These are phyloP conservation scores for Chionis minor DNA, from an alignment of 2,113 vertebrate genomes.

Conservation along the genomic window DNA sequence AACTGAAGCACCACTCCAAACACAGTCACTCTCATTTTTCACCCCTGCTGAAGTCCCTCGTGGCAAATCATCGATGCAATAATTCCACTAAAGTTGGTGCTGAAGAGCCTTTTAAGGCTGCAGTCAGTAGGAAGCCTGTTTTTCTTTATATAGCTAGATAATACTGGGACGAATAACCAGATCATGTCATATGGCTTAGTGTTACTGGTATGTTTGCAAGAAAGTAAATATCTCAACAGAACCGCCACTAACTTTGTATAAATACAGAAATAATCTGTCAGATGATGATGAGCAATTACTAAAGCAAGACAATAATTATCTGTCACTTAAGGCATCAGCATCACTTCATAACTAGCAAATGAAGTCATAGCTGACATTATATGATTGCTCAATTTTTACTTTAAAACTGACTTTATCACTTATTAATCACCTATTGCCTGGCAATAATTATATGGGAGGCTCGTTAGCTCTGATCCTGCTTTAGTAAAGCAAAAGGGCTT, in stretches of 20 bases:
- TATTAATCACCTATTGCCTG: background rate
- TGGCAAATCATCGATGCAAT: background rate
- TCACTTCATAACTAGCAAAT: background rate
- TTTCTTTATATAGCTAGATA: background rate
- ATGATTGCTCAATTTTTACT: background rate
- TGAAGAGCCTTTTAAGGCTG: background rate
- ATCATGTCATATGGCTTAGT: background rate
- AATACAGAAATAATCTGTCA: background rate
- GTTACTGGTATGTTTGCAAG: background rate
- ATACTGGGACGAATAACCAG: fast-evolving
- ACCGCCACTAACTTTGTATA: background rate
- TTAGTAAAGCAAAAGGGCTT: background rate
- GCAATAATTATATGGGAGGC: background rate
- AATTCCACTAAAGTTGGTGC: background rate
- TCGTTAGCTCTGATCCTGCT: background rate
- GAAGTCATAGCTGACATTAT: background rate
- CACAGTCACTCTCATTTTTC: background rate
- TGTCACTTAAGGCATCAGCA: background rate
- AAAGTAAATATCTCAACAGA: background rate
- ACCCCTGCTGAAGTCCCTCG: background rate
- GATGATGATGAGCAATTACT: background rate
- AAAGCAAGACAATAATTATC: background rate
- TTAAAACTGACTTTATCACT: background rate
- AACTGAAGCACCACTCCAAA: background rate
- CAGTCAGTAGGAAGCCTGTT: background rate